These are phyloP conservation scores for Dinoponera quadriceps DNA, from an alignment of 1,140 invertebrate species.

Conservation along the genomic window DNA sequence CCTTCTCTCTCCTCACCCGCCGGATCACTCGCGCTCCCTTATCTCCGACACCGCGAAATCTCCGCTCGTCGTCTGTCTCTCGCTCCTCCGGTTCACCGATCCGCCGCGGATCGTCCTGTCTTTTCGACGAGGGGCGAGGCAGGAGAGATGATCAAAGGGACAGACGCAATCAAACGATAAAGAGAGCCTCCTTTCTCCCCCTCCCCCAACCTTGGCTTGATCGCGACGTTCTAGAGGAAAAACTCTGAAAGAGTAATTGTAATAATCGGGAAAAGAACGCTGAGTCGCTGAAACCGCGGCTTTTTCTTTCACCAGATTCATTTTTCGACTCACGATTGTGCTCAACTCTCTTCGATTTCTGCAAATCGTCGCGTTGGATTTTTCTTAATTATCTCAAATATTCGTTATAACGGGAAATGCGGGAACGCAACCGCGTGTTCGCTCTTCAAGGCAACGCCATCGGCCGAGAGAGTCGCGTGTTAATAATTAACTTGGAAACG, in stretches of 20 bases:
- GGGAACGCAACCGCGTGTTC: no score
- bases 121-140: neutral
- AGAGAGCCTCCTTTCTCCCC: neutral
- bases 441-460: no score
- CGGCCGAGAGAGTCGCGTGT: no score
- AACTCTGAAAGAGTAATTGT: neutral
- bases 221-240: neutral
- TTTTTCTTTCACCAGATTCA: no score
- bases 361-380: no score
- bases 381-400: no score
- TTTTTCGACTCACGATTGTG: no score
- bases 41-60: conserved; percentile 43
- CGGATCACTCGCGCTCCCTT: conserved; percentile 37
- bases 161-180: neutral
- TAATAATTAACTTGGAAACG: no score
- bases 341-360: no score
- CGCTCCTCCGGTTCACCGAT: neutral
- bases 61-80: conserved; percentile 16
- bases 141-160: conserved; percentile 3
- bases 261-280: no score
- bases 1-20: neutral
- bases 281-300: no score
- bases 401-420: no score
- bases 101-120: neutral
- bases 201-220: neutral